Base-by-base conservation (phyloP, 2,888 invertebrate species). In the Cryptocephalus moraei region DNA sequence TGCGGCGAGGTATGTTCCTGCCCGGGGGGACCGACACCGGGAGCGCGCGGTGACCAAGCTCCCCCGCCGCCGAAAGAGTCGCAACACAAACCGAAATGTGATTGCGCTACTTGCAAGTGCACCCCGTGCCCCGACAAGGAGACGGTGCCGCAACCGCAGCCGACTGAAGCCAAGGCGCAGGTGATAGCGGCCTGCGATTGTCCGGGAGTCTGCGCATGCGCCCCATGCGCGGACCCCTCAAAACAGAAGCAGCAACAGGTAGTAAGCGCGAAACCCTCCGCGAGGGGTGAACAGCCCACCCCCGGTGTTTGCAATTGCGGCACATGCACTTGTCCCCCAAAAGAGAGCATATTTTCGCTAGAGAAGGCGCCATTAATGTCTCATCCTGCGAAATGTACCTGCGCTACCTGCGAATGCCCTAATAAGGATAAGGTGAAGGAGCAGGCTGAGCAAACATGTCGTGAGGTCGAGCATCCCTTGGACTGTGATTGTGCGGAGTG, bases 401-500 rank as follows among this genome's bases (percentile, higher is more conserved):
- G 50, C 38, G 48, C 39, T 8, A 39, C 46, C 11, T 54, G 54
- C 40, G 45, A 49, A 34, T 54, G 54, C 12, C 46, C 49, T 31
- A 43, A 39, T n/a, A 43, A 46, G 14, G 41, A 48, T 33, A 44
- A 12, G 40, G 22, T 43, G 33, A 44, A 36, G 44, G 38, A 38
- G 1, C 33, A 36, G 13, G 4, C 32, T 36, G 32, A 43, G 32
- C 43, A 42, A 32, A 40, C 31, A 6, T 2, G 2, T 2, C 22
- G 22, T 2, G 40, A 47, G n/a, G 33, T 43, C 33, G 14, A 33
- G 12, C 45, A 41, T 38, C 47, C 47, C n/a, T 43, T 45, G 8
- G 46, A 49, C 2, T 54, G 54, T 39, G 41, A 10, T 1, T 51
- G 51, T 14, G 43, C 14, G 8, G 32, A 32, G 31, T 55, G 55